Evolutionary conservation across 2,113 vertebrate species (phyloP).

Genomic region (Hydropotes inermis): DNA sequence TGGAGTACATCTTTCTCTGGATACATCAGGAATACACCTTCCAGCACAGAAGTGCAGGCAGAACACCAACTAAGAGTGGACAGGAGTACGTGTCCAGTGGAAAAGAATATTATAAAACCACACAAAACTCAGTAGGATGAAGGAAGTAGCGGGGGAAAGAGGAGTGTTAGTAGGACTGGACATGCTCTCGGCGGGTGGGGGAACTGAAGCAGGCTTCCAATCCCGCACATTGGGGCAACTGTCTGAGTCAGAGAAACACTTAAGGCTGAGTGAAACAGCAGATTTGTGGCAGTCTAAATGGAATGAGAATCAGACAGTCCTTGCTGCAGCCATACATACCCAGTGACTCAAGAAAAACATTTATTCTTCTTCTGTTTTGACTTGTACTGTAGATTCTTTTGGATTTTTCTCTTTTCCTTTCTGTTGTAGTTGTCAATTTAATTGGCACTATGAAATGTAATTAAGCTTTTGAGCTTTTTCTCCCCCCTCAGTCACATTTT

Average conservation of each 20-base stretch:
- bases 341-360: background rate
- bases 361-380: background rate
- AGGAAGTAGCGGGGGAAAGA: background rate
- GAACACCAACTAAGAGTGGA: background rate
- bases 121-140: background rate
- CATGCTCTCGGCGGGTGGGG: rapidly evolving
- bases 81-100: background rate
- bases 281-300: background rate
- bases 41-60: background rate
- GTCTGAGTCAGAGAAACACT: background rate
- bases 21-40: background rate
- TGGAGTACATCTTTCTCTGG: background rate
- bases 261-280: background rate
- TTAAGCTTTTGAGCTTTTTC: background rate
- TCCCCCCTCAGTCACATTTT: background rate
- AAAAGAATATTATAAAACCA: background rate
- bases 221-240: background rate
- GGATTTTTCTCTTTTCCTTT: background rate
- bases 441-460: background rate
- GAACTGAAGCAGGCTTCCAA: background rate
- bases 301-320: background rate
- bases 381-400: background rate
- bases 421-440: background rate
- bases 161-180: background rate
- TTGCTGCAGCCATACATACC: background rate